phyloP scores from a whole-genome alignment of 2,888 invertebrate genomes.

The Microchrysa polita region DNA sequence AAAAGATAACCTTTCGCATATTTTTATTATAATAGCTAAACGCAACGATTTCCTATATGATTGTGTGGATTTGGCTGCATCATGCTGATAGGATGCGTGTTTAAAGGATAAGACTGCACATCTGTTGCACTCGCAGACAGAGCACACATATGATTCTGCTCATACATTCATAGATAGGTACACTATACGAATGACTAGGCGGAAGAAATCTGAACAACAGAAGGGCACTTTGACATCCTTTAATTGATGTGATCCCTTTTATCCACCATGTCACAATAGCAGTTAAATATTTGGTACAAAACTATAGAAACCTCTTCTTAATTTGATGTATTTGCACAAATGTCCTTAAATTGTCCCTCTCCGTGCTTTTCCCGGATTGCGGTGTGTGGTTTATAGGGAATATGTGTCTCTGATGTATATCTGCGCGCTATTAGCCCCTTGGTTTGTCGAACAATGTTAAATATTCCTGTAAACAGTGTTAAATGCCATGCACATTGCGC shows the following conservation, averaged over 20 bases:
- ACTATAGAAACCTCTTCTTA: slow-evolving; percentile 48
- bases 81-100: not conserved
- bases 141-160: not conserved
- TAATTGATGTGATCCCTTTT: slow-evolving; percentile 50
- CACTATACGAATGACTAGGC: not conserved
- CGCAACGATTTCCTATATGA: slow-evolving; percentile 28
- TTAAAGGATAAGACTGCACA: slow-evolving; percentile 26
- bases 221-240: slow-evolving; percentile 45
- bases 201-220: slow-evolving; percentile 35
- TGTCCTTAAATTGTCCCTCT: slow-evolving; percentile 43
- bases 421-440: slow-evolving; percentile 40
- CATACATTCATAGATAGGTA: too few relatives aligned
- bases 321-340: slow-evolving; percentile 49
- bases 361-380: not conserved
- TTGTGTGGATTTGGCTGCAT: slow-evolving; percentile 17
- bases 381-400: slow-evolving; percentile 30
- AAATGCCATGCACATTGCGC: slow-evolving; percentile 44
- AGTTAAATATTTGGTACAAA: slow-evolving; percentile 48
- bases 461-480: slow-evolving; percentile 49
- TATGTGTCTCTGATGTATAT: slow-evolving; percentile 31
- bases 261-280: slow-evolving; percentile 49
- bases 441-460: slow-evolving; percentile 42
- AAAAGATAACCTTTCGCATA: slow-evolving; percentile 23
- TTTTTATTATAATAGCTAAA: slow-evolving; percentile 10
- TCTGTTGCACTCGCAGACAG: slow-evolving; percentile 32